Percentiles rank a stretch among this genome's conserved stretches.
Conservation (phyloP, 2,113 vertebrate genomes). For the Caranx ignobilis region DNA sequence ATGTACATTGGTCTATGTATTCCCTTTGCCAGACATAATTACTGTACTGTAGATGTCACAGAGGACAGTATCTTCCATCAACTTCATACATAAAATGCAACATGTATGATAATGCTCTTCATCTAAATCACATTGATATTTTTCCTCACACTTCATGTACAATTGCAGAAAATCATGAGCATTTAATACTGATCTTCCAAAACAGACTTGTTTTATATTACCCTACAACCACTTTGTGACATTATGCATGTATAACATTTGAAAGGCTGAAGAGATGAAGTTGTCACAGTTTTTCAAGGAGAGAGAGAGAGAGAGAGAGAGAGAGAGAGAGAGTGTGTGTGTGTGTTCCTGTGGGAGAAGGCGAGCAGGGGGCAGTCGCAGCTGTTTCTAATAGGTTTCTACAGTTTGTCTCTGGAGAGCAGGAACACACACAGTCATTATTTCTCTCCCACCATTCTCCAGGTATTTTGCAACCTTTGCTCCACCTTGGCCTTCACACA, state of each 20-base stretch:
- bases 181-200: neutral
- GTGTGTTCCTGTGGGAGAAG: constrained; percentile 17
- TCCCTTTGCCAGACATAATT: too few species aligned
- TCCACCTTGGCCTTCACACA: constrained; percentile 47
- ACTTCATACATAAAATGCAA: too few species aligned
- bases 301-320: neutral
- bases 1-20: too few species aligned
- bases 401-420: constrained; percentile 50
- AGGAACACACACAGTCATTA: constrained; percentile 48
- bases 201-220: neutral
- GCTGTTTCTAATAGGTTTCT: constrained; percentile 62
- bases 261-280: neutral
- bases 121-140: too few species aligned
- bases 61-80: too few species aligned
- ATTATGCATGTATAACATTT: neutral
- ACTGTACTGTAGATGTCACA: too few species aligned
- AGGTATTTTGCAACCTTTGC: constrained; percentile 64
- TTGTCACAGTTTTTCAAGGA: neutral
- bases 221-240: neutral
- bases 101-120: too few species aligned
- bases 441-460: constrained; percentile 47
- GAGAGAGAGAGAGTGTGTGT: neutral
- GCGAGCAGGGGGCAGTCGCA: constrained; percentile 37
- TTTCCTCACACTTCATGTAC: too few species aligned
- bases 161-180: constrained; percentile 5